Conservation (phyloP, 2,113 vertebrate genomes). For the human region GRCh38 chr5:178842501-178843000, state of each 20-base stretch:
- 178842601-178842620: not conserved
- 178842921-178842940: not conserved
- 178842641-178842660: not conserved
- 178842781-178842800: not conserved
- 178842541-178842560: not conserved
- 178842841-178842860: not conserved
- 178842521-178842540: not conserved
- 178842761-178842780: not conserved
- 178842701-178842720: not conserved
- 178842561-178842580: not conserved
- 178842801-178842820: not conserved
- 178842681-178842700: not conserved
- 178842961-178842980: not conserved
- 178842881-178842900: not conserved
- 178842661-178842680: not conserved
- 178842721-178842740: not conserved
- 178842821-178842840: not conserved
- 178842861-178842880: not conserved
- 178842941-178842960: not conserved
- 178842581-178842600: not conserved
- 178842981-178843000: not conserved
- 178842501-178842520: not conserved
- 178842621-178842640: not conserved
- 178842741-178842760: not conserved
- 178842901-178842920: not conserved